Base-by-base conservation (phyloP, 2,797 vertebrate genomes). In the Parauchenoglanis punctatus region DNA sequence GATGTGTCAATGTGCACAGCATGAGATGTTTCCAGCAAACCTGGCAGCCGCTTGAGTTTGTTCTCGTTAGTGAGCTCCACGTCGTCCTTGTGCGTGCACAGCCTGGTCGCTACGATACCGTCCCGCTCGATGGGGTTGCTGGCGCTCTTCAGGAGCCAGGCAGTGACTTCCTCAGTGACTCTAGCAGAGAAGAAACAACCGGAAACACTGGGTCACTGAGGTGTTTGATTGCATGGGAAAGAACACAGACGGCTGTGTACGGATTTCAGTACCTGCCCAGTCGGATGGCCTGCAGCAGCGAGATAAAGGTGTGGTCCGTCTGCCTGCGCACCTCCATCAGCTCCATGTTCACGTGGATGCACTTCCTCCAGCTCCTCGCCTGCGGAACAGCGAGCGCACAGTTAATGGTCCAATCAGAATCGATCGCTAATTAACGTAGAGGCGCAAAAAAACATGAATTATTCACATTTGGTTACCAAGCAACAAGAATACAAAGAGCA, bases 21-120 rank as follows among this genome's bases (percentile, higher is more conserved):
- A 49, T 65, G 73, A 89, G 46, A 49, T 20, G 35, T 1, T 87
- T 20, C 12, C 63, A 59, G 87, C 91, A 86, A 73, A 99, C 98
- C 98, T 94, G 97, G 93, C 0, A 99, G 94, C 90, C 97, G 96
- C 82, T 95, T 94, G 75, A 99, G 96, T 87, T 95, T 86, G 86
- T 92, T 97, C 87, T 97, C 94, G 0, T 99, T 99, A 11, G 97
- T 99, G 81, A 97, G 93, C 89, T 97, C 97, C 86, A 99, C 98
- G 0, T 99, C 98, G 59, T 99, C 97, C 92, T 97, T 99, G 93
- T 99, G 98, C 0, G 98, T 99, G 92, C 98, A 99, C 59, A 99
- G 96, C 86, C 97, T 95, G 0, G 98, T 99, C 23, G 98, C 98
- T 89, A 99, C 92, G 89, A 99, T 98, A 59, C 98, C 98, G 10